These are phyloP conservation scores for Phrynosoma platyrhinos DNA, from an alignment of 2,113 vertebrate genomes.

Conservation along the genomic window DNA sequence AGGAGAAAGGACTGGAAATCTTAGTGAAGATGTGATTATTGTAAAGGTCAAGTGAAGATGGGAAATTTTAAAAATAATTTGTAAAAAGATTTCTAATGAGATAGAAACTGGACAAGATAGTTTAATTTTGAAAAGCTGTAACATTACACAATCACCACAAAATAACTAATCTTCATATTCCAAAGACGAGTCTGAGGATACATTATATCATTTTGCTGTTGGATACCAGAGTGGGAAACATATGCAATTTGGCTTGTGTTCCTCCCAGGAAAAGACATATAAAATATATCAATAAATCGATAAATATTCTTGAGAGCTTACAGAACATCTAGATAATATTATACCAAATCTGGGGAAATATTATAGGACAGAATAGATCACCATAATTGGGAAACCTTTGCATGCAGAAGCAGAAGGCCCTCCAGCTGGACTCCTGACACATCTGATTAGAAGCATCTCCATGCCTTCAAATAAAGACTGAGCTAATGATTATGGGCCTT, in stretches of 20 bases:
- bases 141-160: not conserved
- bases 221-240: not conserved
- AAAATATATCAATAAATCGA: not conserved
- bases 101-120: not conserved
- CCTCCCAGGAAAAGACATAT: not conserved
- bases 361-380: not conserved
- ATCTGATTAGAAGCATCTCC: not conserved
- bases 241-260: not conserved
- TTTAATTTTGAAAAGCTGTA: slow-evolving; percentile 3
- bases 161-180: not conserved
- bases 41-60: slow-evolving; percentile 56
- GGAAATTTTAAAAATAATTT: slow-evolving; percentile 47
- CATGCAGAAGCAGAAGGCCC: not conserved
- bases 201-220: not conserved
- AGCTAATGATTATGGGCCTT: too few species aligned
- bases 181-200: too few species aligned
- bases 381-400: not conserved
- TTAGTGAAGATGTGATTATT: slow-evolving; percentile 44
- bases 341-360: not conserved
- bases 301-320: not conserved
- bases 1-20: slow-evolving; percentile 56
- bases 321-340: not conserved
- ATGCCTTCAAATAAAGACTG: too few species aligned
- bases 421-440: not conserved
- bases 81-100: slow-evolving; percentile 26